Conservation (phyloP, 2,888 invertebrate genomes). For the Drosophila mayaguana region DNA sequence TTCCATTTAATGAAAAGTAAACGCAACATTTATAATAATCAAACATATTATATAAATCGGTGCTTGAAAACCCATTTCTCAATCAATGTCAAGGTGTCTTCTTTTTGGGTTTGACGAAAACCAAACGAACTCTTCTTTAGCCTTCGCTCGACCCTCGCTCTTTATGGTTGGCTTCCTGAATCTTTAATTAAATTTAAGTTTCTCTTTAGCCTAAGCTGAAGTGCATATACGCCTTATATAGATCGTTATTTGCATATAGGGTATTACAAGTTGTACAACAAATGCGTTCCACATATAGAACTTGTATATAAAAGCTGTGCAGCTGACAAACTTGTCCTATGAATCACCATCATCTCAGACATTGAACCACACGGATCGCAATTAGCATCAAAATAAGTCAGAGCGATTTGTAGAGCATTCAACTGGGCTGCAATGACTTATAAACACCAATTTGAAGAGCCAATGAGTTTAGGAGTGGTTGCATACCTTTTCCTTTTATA, state of each 20-base stretch:
- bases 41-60: neutral
- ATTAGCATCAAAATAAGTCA: slow-evolving; percentile 48
- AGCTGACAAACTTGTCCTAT: slow-evolving; percentile 19
- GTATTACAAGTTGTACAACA: slow-evolving; percentile 12
- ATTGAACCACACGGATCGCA: slow-evolving; percentile 19
- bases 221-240: neutral
- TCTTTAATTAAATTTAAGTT: neutral
- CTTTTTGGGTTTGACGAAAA: neutral
- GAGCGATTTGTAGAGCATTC: slow-evolving; percentile 35
- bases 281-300: slow-evolving; percentile 16
- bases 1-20: neutral
- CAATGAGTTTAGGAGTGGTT: too few species aligned
- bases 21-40: neutral
- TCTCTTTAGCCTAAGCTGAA: neutral
- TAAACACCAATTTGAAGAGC: neutral
- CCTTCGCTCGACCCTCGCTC: neutral
- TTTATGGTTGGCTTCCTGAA: neutral
- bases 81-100: neutral
- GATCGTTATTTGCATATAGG: slow-evolving; percentile 2
- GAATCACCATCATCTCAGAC: slow-evolving; percentile 27
- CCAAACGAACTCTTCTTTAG: neutral
- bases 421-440: slow-evolving; percentile 15
- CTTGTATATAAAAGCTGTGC: neutral
- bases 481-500: neutral
- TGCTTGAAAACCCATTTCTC: neutral